Conservation (phyloP, 2,797 vertebrate genomes). For the Bradypus variegatus region DNA sequence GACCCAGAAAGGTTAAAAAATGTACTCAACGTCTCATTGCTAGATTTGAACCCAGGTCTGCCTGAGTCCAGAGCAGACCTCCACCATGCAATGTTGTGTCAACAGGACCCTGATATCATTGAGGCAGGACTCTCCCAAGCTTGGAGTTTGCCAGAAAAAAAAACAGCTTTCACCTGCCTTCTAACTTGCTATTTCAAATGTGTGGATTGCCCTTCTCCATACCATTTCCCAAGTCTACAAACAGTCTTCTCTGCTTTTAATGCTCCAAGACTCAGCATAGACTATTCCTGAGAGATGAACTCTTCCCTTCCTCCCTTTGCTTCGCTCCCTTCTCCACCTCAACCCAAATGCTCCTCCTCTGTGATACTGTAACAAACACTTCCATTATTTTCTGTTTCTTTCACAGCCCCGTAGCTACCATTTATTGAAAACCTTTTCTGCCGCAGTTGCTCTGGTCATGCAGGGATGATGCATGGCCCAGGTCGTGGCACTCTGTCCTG, state of each 20-base stretch:
- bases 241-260: background rate
- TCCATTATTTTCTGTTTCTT: background rate
- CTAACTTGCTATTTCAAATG: rapidly evolving
- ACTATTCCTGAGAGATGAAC: background rate
- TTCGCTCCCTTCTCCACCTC: background rate
- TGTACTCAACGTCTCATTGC: background rate
- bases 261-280: background rate
- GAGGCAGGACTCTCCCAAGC: background rate
- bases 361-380: background rate
- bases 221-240: background rate
- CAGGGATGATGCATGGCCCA: background rate
- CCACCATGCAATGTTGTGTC: background rate
- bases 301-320: background rate
- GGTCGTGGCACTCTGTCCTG: background rate
- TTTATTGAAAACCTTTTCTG: background rate
- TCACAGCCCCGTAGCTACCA: background rate
- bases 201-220: background rate
- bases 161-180: background rate
- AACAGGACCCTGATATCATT: background rate
- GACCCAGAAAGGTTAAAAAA: background rate
- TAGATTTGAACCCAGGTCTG: background rate
- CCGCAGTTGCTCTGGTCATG: background rate
- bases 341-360: background rate
- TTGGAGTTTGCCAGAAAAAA: background rate
- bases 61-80: background rate